Percentiles rank a stretch among this genome's conserved stretches.
phyloP scores from a whole-genome alignment of 2,888 invertebrate species.

The Lycia hirtaria region DNA sequence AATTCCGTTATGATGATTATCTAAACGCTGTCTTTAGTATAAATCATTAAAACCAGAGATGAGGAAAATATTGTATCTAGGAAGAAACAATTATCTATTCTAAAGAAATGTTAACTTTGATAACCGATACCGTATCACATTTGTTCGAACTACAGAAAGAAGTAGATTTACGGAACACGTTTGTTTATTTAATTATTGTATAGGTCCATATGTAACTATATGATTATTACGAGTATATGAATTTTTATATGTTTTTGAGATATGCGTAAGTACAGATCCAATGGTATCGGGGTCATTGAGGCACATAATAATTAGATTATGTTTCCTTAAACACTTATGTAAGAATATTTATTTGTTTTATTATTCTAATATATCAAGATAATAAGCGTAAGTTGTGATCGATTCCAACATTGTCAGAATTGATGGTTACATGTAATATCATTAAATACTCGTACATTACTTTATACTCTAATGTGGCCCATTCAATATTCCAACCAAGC shows the following conservation, averaged over 20 bases:
- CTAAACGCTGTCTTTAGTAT: conserved; percentile 46
- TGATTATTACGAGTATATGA: conserved; percentile 11
- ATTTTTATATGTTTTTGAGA: conserved; percentile 27
- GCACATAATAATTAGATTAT: conserved; percentile 75
- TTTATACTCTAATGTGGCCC: conserved; percentile 37
- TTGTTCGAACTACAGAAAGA: conserved; percentile 41
- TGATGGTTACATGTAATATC: conserved; percentile 52
- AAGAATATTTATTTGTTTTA: conserved; percentile 69
- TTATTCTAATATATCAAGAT: conserved; percentile 78
- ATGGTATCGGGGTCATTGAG: conserved; percentile 69
- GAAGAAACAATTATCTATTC: conserved; percentile 62
- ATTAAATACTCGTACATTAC: conserved; percentile 40
- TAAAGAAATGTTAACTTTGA: conserved; percentile 63
- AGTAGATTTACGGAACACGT: conserved; percentile 22
- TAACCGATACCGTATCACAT: conserved; percentile 70
- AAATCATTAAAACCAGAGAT: conserved; percentile 58
- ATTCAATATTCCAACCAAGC: conserved; percentile 1
- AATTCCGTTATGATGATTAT: too few relatives aligned
- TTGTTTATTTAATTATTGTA: conserved; percentile 14
- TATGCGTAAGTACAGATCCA: conserved; percentile 33
- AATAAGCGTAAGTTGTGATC: conserved; percentile 82
- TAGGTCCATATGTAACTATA: conserved; percentile 12
- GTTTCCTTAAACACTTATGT: conserved; percentile 68
- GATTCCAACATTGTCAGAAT: conserved; percentile 66
- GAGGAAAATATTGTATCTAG: conserved; percentile 58